Percentiles rank a stretch among this genome's conserved stretches.
phyloP scores from a whole-genome alignment of 2,797 vertebrate species.

The Parotocinclus haroldoi region DNA sequence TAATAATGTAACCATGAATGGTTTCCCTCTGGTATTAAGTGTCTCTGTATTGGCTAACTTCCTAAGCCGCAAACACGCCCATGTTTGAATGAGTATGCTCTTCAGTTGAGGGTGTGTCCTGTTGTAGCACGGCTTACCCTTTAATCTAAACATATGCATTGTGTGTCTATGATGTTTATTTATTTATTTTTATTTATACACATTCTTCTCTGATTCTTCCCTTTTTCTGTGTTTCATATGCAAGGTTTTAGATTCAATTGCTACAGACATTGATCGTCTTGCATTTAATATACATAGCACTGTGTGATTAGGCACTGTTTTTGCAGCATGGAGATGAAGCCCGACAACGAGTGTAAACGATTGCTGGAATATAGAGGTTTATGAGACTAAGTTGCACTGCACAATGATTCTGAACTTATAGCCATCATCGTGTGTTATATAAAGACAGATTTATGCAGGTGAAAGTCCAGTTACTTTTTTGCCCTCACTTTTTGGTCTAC shows the following conservation, averaged over 20 bases:
- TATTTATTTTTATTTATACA: too few relatives aligned
- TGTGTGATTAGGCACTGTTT: slow-evolving; percentile 4
- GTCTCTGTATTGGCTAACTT: slow-evolving; percentile 42
- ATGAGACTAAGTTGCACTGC: slow-evolving; percentile 18
- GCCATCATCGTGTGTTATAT: background rate
- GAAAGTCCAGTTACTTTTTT: too few relatives aligned
- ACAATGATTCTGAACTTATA: slow-evolving; percentile 2
- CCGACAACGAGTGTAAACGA: slow-evolving; percentile 15
- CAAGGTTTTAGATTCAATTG: background rate
- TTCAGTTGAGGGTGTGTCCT: slow-evolving; percentile 31
- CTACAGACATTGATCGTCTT: background rate
- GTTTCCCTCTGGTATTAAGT: too few relatives aligned
- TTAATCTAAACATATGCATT: background rate
- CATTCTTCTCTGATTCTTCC: too few relatives aligned
- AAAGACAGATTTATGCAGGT: too few relatives aligned
- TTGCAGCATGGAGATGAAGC: background rate
- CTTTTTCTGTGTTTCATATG: too few relatives aligned
- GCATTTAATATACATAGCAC: slow-evolving; percentile 2
- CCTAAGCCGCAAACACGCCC: slow-evolving; percentile 25
- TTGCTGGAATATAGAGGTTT: background rate
- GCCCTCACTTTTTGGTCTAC: too few relatives aligned
- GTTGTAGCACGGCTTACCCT: background rate
- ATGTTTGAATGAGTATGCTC: slow-evolving; percentile 37
- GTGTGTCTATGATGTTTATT: too few relatives aligned
- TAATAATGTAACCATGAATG: too few relatives aligned